A percentile compares a stretch with the other conserved stretches of the same genome.
Conservation (phyloP, 1,140 invertebrate species). For the Drosophila hydei region DNA sequence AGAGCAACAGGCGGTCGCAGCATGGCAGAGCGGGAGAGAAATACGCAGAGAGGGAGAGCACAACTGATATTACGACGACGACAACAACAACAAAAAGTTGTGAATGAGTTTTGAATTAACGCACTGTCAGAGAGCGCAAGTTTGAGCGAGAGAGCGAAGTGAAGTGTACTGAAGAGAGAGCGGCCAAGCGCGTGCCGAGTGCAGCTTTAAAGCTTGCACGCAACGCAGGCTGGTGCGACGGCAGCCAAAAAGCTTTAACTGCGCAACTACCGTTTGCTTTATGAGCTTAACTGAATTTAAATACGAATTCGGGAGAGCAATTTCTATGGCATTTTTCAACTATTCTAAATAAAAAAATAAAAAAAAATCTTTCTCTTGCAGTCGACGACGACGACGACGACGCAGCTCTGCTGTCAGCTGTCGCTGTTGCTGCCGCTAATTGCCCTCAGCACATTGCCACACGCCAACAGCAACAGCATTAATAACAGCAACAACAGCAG, state of each 20-base stretch:
- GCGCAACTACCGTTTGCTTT: neutral
- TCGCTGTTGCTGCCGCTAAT: slow-evolving; percentile 45
- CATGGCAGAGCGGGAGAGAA: slow-evolving; percentile 11
- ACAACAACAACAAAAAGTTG: slow-evolving; percentile 41
- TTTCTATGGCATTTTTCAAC: neutral
- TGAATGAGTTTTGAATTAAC: slow-evolving; percentile 39
- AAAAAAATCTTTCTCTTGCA: slow-evolving; percentile 24
- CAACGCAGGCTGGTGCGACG: neutral
- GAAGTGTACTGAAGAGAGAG: neutral
- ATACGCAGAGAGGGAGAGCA: slow-evolving; percentile 17
- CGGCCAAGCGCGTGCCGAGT: neutral
- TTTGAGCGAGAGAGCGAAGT: neutral
- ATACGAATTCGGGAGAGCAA: neutral
- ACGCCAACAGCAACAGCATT: slow-evolving; percentile 28
- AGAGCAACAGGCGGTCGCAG: slow-evolving; percentile 40
- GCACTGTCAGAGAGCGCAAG: neutral
- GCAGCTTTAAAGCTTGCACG: neutral
- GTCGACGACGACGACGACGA: slow-evolving; percentile 24
- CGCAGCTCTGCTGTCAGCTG: slow-evolving; percentile 22
- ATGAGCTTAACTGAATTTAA: neutral
- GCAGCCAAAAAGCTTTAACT: neutral
- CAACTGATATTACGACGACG: slow-evolving; percentile 36
- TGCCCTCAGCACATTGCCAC: slow-evolving; percentile 47
- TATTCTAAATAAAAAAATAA: neutral
- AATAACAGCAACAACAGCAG: slow-evolving; percentile 20